phyloP scores from a whole-genome alignment of 2,797 vertebrate species.

The Dicrostonyx torquatus region DNA sequence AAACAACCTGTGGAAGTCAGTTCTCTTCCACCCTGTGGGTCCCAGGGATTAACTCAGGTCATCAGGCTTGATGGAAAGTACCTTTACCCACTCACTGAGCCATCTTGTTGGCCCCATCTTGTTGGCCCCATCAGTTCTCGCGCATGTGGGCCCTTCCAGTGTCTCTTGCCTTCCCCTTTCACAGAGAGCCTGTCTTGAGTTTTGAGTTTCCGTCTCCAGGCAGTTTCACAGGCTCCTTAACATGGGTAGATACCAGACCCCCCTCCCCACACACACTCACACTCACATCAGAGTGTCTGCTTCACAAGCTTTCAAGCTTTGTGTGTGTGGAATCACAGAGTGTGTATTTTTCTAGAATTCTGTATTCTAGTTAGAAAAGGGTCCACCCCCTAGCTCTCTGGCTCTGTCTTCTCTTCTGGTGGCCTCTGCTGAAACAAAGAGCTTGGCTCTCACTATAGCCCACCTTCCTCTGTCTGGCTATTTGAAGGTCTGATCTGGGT shows the following conservation, averaged over 20 bases:
- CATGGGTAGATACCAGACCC: neutral
- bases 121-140: too few relatives aligned
- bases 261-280: too few relatives aligned
- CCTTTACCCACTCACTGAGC: neutral
- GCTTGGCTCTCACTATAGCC: rapidly evolving
- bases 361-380: neutral
- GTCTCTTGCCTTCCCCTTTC: neutral
- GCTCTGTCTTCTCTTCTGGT: neutral
- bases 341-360: neutral
- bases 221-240: neutral
- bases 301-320: neutral
- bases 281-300: neutral
- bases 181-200: neutral
- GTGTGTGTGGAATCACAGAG: neutral
- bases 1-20: neutral
- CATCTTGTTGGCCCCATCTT: neutral
- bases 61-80: neutral
- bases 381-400: neutral
- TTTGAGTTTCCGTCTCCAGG: neutral
- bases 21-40: neutral
- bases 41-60: neutral
- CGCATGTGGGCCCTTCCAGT: rapidly evolving
- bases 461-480: neutral
- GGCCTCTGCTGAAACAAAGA: neutral
- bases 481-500: slow-evolving; percentile 11